These are phyloP conservation scores for Antennarius maculatus DNA, from an alignment of 2,797 vertebrate species.

Conservation along the genomic window DNA sequence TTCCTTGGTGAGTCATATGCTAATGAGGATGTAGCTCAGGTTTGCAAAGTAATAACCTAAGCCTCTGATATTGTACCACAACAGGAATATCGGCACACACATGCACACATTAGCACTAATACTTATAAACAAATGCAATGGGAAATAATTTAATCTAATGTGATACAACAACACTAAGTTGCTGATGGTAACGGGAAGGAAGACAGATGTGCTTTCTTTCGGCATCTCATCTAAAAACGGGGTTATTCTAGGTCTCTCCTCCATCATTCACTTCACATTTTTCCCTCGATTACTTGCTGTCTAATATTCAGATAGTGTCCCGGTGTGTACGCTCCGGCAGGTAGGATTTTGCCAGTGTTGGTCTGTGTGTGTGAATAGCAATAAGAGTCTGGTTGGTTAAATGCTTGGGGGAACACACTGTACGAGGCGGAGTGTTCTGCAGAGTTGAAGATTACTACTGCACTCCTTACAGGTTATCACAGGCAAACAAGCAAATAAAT, in stretches of 20 bases:
- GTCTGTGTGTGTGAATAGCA: conserved; percentile 37
- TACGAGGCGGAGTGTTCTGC: conserved; percentile 46
- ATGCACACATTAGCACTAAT: not conserved
- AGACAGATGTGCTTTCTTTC: not conserved
- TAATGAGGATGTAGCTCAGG: conserved; percentile 27
- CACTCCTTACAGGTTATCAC: conserved; percentile 55
- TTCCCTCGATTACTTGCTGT: not conserved
- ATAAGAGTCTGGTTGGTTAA: conserved; percentile 39
- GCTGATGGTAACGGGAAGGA: not conserved
- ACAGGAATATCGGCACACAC: not conserved
- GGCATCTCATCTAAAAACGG: conserved; percentile 10
- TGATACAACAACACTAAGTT: not conserved
- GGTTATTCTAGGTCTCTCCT: conserved; percentile 5
- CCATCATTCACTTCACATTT: conserved; percentile 9
- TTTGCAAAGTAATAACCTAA: conserved; percentile 22
- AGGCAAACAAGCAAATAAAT: conserved; percentile 49
- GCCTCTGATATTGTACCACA: not conserved
- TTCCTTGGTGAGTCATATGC: conserved; percentile 40
- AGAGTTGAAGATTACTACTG: conserved; percentile 46
- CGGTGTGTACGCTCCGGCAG: conserved; percentile 19
- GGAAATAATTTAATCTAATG: conserved; percentile 1
- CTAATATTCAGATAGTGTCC: conserved; percentile 8
- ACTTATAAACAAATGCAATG: not conserved
- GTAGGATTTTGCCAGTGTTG: conserved; percentile 38
- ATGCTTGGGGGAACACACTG: conserved; percentile 50